Base-by-base conservation (phyloP, 2,797 vertebrate genomes). In the Coranthus polyacanthus region DNA sequence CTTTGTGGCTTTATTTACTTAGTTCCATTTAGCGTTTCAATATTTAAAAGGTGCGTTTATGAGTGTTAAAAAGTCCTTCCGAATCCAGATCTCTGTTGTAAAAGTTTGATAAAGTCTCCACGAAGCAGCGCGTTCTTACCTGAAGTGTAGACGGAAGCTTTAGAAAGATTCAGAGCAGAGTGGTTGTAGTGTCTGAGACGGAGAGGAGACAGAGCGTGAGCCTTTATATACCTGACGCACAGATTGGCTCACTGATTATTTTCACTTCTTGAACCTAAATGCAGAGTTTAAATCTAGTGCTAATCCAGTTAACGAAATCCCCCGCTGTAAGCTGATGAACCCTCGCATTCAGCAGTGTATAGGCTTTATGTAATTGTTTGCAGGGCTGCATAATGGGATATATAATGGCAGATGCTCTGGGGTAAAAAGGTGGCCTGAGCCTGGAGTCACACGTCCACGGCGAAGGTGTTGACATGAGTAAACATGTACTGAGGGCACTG, bases 281-380 rank as follows among this genome's bases (percentile, higher is more conserved):
- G 91, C 91, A 92, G 92, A 86, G 4, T 91, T 93, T 94, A 95
- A 93, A 89, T 93, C 88, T 92, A 83, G 89, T 34, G 63, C 77
- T 96, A 94, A 96, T 95, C 95, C 93, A 85, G 89, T 94, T 94
- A 91, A 89, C 89, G 80, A 93, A 95, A 93, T 92, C 86, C 81
- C n/a, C 65, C 17, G 21, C 58, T 52, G 52, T 91, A 90, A 92
- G 83, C 91, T 83, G 86, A 78, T 87, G 78, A 86, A 68, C 60
- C 72, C 34, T 80, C 1, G 9, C 70, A 67, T 81, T 81, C 80
- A 80, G 74, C 78, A 83, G 50, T 59, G 79, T 65, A 4, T 72
- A 1, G 55, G 67, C 65, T 90, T 93, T 92, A 90, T 89, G 72
- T 89, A 91, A 90, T 89, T 86, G 78, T 85, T 79, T 64, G 18